Percentiles rank a stretch among this genome's conserved stretches.
These are phyloP conservation scores for Brevimyrus niger DNA, from an alignment of 2,113 vertebrate genomes.

Conservation along the genomic window DNA sequence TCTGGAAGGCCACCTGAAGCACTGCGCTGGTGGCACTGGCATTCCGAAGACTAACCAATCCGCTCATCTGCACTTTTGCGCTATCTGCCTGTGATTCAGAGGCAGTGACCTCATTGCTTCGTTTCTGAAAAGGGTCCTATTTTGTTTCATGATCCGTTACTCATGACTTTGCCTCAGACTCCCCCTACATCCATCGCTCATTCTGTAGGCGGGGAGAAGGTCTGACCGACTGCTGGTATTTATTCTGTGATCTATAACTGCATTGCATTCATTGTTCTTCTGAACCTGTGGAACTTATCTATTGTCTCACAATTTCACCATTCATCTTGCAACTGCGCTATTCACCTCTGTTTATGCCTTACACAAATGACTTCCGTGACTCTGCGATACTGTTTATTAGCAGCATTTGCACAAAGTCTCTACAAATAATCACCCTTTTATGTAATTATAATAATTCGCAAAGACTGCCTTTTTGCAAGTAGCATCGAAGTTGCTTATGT, in stretches of 20 bases:
- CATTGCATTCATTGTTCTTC: background rate
- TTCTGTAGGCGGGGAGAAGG: background rate
- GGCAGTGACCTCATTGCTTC: background rate
- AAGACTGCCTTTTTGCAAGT: background rate
- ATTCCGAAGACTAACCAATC: background rate
- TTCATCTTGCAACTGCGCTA: background rate
- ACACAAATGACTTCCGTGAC: background rate
- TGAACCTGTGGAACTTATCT: background rate
- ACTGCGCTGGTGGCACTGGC: background rate
- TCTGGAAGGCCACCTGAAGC: background rate
- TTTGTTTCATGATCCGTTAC: background rate
- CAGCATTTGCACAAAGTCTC: background rate
- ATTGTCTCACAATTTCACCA: background rate
- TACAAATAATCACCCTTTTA: background rate
- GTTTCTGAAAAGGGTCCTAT: background rate
- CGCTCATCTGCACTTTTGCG: background rate
- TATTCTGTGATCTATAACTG: background rate
- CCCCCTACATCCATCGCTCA: background rate
- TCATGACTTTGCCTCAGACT: background rate
- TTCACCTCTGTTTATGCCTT: background rate
- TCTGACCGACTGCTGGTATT: background rate
- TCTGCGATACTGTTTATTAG: background rate
- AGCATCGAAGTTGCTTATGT: background rate
- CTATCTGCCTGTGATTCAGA: background rate
- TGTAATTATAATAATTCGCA: background rate